Conservation (phyloP, 2,797 vertebrate genomes). For the Acipenser transmontanus region DNA sequence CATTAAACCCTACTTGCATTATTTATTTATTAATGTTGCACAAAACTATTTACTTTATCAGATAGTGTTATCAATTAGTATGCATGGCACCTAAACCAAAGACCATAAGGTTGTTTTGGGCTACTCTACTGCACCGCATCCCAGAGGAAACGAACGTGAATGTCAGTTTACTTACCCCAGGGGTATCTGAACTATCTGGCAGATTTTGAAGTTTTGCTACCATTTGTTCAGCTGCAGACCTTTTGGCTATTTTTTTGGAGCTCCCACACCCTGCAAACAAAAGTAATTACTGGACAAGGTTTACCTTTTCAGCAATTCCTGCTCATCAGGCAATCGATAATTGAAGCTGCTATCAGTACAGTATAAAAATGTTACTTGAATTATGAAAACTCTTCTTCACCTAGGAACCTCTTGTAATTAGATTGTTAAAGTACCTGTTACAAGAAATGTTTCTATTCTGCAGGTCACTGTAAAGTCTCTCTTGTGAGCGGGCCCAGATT, state of each 20-base stretch:
- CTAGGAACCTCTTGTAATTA: background rate
- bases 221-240: slow-evolving; percentile 68
- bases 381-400: background rate
- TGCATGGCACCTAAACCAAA: too few species aligned
- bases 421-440: slow-evolving; percentile 59
- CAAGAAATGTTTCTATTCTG: slow-evolving; percentile 69
- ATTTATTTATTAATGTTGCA: too few species aligned
- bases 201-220: slow-evolving; percentile 64
- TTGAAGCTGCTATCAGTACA: background rate
- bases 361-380: background rate
- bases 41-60: too few species aligned
- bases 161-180: slow-evolving; percentile 58
- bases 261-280: slow-evolving; percentile 59
- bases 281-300: too few species aligned
- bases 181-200: slow-evolving; percentile 67
- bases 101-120: too few species aligned
- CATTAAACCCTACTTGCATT: too few species aligned
- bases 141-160: background rate
- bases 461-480: slow-evolving; percentile 79
- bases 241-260: slow-evolving; percentile 74
- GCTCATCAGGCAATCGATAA: background rate
- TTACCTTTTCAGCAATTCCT: too few species aligned
- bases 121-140: too few species aligned
- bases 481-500: slow-evolving; percentile 74
- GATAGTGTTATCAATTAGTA: too few species aligned